phyloP scores from a whole-genome alignment of 2,888 invertebrate species.

The Apamea sordens region DNA sequence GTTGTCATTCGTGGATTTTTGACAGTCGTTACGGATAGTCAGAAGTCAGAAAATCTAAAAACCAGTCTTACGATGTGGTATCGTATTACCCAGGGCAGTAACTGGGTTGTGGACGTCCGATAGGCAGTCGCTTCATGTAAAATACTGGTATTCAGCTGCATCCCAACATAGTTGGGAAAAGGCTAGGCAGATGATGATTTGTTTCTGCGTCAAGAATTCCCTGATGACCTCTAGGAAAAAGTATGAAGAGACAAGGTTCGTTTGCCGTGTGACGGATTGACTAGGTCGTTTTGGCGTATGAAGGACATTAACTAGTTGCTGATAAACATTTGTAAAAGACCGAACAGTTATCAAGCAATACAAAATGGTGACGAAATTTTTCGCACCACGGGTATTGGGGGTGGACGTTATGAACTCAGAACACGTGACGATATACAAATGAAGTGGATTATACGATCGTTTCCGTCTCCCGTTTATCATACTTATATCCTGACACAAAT shows the following conservation, averaged over 20 bases:
- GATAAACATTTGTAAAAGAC: not conserved
- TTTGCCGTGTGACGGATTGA: not conserved
- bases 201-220: not conserved
- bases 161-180: too few relatives aligned
- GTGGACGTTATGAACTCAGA: not conserved
- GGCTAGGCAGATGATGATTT: too few relatives aligned
- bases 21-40: too few relatives aligned
- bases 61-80: too few relatives aligned
- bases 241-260: not conserved
- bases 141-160: too few relatives aligned
- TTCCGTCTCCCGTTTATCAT: slow-evolving; percentile 11
- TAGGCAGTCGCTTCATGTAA: too few relatives aligned
- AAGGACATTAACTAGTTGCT: too few relatives aligned
- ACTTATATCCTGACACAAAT: too few relatives aligned
- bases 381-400: not conserved
- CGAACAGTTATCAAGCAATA: not conserved
- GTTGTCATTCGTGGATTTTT: too few relatives aligned
- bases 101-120: too few relatives aligned
- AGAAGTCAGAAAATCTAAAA: too few relatives aligned
- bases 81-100: too few relatives aligned
- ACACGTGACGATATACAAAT: slow-evolving; percentile 5
- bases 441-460: slow-evolving; percentile 26
- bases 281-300: not conserved
- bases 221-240: not conserved
- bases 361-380: not conserved